Percentiles rank a stretch among this genome's conserved stretches.
Conservation (phyloP, 2,888 invertebrate species). For the Drosophila eohydei region DNA sequence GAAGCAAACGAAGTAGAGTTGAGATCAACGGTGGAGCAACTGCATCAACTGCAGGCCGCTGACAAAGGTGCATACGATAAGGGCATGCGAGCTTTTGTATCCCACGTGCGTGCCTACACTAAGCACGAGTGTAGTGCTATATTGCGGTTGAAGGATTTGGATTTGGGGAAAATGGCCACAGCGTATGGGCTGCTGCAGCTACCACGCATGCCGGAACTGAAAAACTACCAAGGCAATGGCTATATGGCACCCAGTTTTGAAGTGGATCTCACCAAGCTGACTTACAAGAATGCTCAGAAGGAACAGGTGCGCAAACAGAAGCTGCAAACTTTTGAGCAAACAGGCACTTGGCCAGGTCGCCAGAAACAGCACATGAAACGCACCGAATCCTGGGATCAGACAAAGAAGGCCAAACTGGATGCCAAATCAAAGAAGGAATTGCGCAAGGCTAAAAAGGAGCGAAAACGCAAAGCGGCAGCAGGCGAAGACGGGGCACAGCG, state of each 20-base stretch:
- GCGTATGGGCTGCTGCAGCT: constrained; percentile 95
- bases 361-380: constrained; percentile 85
- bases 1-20: constrained; percentile 13
- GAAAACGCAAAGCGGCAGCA: constrained; percentile 81
- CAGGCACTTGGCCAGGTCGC: constrained; percentile 91
- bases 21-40: constrained; percentile 77
- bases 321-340: constrained; percentile 89
- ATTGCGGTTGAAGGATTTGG: constrained; percentile 94
- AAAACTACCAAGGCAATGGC: constrained; percentile 87
- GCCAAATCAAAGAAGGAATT: constrained; percentile 87
- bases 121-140: constrained; percentile 98
- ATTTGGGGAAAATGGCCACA: constrained; percentile 92
- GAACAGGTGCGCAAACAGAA: constrained; percentile 91
- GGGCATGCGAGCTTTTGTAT: constrained; percentile 96
- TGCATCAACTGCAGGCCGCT: constrained; percentile 85
- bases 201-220: constrained; percentile 98
- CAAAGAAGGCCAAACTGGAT: constrained; percentile 87
- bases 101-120: constrained; percentile 95
- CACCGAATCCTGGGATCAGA: constrained; percentile 91
- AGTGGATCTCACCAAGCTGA: constrained; percentile 90
- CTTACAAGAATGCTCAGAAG: constrained; percentile 91
- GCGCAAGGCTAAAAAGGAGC: constrained; percentile 84
- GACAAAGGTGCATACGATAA: constrained; percentile 94
- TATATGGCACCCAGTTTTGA: constrained; percentile 85
- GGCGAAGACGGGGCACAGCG: constrained; percentile 81